Conservation (phyloP, 2,888 invertebrate species). For the Yponomeuta cagnagella region DNA sequence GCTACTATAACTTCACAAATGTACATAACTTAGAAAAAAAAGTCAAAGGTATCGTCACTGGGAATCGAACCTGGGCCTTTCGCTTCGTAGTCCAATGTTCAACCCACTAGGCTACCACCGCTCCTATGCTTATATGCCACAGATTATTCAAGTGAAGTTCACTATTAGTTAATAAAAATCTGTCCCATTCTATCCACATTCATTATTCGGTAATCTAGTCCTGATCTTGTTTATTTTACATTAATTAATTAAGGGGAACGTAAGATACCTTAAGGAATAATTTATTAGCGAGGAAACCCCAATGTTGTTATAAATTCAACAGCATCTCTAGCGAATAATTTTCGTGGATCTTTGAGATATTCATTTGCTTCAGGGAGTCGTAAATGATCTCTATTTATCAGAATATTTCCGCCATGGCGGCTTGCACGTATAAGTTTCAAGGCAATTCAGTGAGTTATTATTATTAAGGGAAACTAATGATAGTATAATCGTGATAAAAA, state of each 20-base stretch:
- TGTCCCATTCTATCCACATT: background rate
- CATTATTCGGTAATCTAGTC: background rate
- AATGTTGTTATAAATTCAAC: background rate
- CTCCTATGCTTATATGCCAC: no score
- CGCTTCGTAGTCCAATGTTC: no score
- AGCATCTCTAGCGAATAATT: background rate
- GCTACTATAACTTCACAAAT: no score
- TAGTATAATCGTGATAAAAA: no score
- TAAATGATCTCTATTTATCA: background rate
- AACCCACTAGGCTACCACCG: no score
- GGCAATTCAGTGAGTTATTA: no score
- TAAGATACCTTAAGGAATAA: constrained; percentile 1
- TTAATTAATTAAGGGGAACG: background rate
- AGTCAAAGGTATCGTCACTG: no score
- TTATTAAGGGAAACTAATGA: no score
- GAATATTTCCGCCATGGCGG: background rate
- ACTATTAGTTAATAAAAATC: background rate
- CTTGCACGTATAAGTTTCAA: no score
- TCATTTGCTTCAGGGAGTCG: background rate
- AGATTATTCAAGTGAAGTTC: no score
- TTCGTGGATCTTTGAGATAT: constrained; percentile 3
- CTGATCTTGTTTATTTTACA: constrained; percentile 1
- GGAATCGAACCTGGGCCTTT: no score
- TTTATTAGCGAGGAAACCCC: background rate
- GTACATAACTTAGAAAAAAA: no score